Conservation (phyloP, 2,797 vertebrate genomes). For the Microtus agrestis region DNA sequence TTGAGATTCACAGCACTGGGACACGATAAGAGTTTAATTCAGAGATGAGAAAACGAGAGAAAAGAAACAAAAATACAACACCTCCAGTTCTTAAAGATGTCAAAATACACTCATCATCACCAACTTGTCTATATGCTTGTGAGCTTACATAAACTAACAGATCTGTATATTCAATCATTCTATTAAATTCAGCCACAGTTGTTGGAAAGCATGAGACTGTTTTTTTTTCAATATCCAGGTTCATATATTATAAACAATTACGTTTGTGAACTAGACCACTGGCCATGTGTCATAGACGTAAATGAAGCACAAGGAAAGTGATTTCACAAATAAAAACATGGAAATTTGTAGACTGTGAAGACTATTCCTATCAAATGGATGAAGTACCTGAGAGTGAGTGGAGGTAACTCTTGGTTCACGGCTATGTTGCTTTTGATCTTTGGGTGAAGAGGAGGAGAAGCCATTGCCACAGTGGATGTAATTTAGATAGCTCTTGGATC, state of each 20-base stretch:
- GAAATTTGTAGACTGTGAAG: neutral
- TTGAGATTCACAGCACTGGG: neutral
- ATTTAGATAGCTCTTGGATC: neutral
- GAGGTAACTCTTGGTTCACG: too few relatives aligned
- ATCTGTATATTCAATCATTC: neutral
- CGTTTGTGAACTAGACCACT: neutral
- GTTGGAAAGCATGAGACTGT: neutral
- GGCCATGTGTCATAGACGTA: neutral
- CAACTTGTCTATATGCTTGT: neutral
- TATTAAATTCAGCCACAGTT: neutral
- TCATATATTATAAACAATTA: neutral
- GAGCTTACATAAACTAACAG: neutral
- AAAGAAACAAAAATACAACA: neutral
- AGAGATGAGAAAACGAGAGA: neutral
- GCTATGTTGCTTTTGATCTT: neutral
- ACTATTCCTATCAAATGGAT: neutral
- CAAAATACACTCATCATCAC: neutral
- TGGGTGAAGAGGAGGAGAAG: neutral
- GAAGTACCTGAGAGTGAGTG: neutral
- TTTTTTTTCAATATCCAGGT: neutral
- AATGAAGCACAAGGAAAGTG: neutral
- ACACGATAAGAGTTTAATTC: neutral
- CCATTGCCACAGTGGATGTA: neutral
- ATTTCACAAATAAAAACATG: neutral
- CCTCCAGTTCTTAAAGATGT: neutral